Evolutionary conservation across 2,888 invertebrate genomes (phyloP), one percentile per base, ranked within the genome.

Genomic region (Baronia brevicornis): DNA sequence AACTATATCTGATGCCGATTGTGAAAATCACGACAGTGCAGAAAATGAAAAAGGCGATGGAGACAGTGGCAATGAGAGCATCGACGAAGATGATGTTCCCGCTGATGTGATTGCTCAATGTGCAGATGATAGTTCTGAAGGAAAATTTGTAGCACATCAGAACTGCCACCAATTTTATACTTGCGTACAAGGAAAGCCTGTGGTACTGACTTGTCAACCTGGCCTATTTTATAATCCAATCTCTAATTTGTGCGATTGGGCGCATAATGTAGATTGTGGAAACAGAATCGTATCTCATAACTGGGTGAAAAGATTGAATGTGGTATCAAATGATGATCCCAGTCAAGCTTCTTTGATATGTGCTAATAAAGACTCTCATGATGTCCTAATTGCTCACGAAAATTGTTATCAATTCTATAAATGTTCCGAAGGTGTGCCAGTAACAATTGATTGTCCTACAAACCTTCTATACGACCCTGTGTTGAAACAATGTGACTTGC

Each of bases 101-200:
- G 36, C 38, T 5, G 40, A 52, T 26, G 59, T 56, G 3, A 36
- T 46, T 4, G 29, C 34, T 8, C 39, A 54, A 13, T 63, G 63
- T 23, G 43, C 48, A 1, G 39, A 23, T 5, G 28, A 38, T 6
- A 46, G 36, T 2, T 54, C 61, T 4, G 43, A 60, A 14, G 59
- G 60, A 8, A 43, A 49, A n/a, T 32, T 60, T 8, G 44, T 68
- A 7, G 61, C 65, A 9, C 65, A 68, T 22, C 52, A 60, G 31
- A 44, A 51, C 26, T 68, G 68, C 32, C 48, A 53, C 28, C 50
- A 62, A 33, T 68, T 54, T 44, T 66, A 64, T 36, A 39, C 48
- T 7, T 67, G 68, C 23, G 33, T 38, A n/a, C 43, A 43, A 4
- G 61, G 60, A 3, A 18, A 28, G 1, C 60, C 62, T 1, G 41